Conservation (phyloP, 2,888 invertebrate species). For the Rhopalosiphum nymphaeae region DNA sequence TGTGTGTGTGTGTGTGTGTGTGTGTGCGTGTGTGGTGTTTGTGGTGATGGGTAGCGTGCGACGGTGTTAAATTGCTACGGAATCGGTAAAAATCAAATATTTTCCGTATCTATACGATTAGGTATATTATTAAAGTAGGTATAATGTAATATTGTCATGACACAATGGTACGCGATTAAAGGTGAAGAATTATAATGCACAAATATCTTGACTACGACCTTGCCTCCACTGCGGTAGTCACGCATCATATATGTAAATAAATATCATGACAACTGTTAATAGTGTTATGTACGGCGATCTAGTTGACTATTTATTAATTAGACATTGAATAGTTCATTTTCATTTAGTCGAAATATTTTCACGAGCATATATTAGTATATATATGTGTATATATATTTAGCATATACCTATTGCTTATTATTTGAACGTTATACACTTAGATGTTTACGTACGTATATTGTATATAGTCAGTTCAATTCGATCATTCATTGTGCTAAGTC, state of each 20-base stretch:
- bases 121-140: background rate
- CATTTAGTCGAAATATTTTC: no score
- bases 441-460: no score
- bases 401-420: no score
- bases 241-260: background rate
- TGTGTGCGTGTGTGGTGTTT: background rate
- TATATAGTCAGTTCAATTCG: no score
- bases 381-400: no score
- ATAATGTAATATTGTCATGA: slow-evolving; percentile 2
- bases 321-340: no score
- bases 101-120: background rate
- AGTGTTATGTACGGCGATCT: background rate
- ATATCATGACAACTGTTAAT: no score
- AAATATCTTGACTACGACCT: background rate
- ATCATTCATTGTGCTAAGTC: no score
- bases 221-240: background rate
- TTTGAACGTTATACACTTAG: no score
- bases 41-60: slow-evolving; percentile 1
- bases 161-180: background rate
- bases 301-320: no score
- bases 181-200: background rate
- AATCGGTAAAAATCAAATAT: slow-evolving; percentile 25
- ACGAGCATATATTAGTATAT: no score
- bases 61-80: background rate
- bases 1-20: background rate